Evolutionary conservation across 1,140 invertebrate species (phyloP).

Genomic region (Caenorhabditis brenneri): DNA sequence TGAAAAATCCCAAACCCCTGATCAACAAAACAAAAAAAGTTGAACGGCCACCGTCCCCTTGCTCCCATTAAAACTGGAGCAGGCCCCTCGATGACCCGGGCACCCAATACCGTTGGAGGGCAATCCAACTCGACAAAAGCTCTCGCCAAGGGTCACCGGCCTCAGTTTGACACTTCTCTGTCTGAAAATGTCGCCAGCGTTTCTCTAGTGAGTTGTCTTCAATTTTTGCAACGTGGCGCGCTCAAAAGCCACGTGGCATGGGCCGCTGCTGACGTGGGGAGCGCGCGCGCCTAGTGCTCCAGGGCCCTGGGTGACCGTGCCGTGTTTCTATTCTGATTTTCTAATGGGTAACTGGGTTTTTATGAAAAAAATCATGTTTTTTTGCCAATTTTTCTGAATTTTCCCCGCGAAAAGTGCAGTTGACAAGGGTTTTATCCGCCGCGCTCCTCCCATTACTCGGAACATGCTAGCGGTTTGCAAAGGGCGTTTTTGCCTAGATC

Average conservation of each 20-base stretch:
- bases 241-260: background rate
- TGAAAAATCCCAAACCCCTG: too few species aligned
- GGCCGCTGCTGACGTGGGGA: background rate
- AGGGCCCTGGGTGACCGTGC: too few species aligned
- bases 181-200: conserved; percentile 5
- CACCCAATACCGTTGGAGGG: conserved; percentile 2
- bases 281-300: too few species aligned
- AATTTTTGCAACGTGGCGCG: background rate
- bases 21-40: background rate
- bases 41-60: background rate
- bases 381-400: too few species aligned
- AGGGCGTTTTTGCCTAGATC: too few species aligned
- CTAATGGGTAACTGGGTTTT: too few species aligned
- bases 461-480: too few species aligned
- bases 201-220: background rate
- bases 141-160: background rate
- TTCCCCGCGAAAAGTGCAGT: too few species aligned
- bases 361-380: too few species aligned
- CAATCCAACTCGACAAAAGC: background rate
- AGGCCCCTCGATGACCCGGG: background rate
- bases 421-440: too few species aligned
- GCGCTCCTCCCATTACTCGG: too few species aligned
- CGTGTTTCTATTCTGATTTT: too few species aligned
- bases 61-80: background rate
- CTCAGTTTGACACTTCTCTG: background rate